These are phyloP conservation scores for Lithodes maja DNA, from an alignment of 2,888 invertebrate genomes.

Conservation along the genomic window DNA sequence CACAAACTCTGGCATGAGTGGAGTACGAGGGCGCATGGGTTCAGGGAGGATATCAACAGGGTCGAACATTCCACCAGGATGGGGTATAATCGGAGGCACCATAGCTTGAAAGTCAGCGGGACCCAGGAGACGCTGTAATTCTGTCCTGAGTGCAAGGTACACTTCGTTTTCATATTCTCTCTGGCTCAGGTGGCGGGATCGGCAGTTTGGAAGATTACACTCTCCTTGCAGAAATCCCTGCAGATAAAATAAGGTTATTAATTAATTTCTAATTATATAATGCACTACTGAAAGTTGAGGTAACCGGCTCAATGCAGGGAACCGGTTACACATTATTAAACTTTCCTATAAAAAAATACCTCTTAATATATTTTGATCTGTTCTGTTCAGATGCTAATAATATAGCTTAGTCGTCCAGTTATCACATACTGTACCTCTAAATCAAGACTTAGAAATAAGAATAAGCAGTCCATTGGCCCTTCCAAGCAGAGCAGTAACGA, in stretches of 20 bases:
- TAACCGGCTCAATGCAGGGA: too few species aligned
- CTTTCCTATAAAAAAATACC: neutral
- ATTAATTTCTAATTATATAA: neutral
- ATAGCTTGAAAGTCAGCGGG: slow-evolving; percentile 15
- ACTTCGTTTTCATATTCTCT: slow-evolving; percentile 64
- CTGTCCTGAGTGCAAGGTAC: slow-evolving; percentile 49
- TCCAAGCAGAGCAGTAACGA: too few species aligned
- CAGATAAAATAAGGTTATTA: neutral
- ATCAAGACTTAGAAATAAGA: too few species aligned
- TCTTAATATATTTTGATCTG: neutral
- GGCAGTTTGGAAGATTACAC: slow-evolving; percentile 55
- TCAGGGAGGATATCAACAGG: neutral
- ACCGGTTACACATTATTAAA: neutral
- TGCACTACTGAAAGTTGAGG: too few species aligned
- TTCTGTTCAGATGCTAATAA: neutral
- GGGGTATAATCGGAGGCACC: neutral
- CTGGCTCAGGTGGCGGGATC: slow-evolving; percentile 58
- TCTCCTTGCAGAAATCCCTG: slow-evolving; percentile 57
- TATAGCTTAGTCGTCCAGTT: neutral
- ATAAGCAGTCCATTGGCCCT: too few species aligned
- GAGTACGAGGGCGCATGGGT: neutral
- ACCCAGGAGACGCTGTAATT: slow-evolving; percentile 45
- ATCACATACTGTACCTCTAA: neutral
- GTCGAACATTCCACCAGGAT: neutral
- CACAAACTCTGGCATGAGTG: neutral